Base-by-base conservation (phyloP, 2,797 vertebrate species). In the Thaleichthys pacificus region DNA sequence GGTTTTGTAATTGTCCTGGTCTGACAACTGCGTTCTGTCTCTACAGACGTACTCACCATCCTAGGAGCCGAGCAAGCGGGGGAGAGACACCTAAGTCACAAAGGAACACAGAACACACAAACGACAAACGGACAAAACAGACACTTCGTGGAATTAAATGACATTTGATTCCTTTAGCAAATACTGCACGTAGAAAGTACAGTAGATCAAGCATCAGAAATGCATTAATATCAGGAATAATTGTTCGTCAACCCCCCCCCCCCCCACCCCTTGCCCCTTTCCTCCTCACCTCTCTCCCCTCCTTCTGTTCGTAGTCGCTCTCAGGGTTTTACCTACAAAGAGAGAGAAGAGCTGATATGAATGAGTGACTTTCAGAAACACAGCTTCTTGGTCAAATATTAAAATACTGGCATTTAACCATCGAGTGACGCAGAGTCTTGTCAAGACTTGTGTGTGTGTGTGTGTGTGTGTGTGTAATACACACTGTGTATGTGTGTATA, bases 31-130 rank as follows among this genome's bases (percentile, higher is more conserved):
- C 21, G 26, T 21, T 9, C 22, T 21, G 22, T 22, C 3, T 51
- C 24, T 35, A 5, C 32, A 6, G 5, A 8, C 5, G 32, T 35
- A 2, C 69, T 66, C 73, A 85, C 82, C 80, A 72, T 56, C 72
- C 76, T 84, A 1, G 72, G 42, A 60, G 65, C 65, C 47, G 64
- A 70, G 22, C 49, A 56, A 54, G 21, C 71, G 22, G 64, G 71
- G 6, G 74, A 69, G 5, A 35, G 58, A 9, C 42, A 32, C 26
- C 51, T 61, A n/a, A 22, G 35, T 8, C 17, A 35, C 14, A 56
- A 51, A 22, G 3, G 19, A 22, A 72, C 17, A 61, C 12, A 12
- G 12, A 35, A 42, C 38, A 42, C 38, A 42, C 38, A 24, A 1
- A 49, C 32, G 32, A 35, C 35, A 68, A 17, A 60, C 15, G 19